A percentile compares a stretch with the other conserved stretches of the same genome.
These are phyloP conservation scores for Galeopsomyia nigrocyanea DNA, from an alignment of 2,888 invertebrate genomes.

Conservation along the genomic window DNA sequence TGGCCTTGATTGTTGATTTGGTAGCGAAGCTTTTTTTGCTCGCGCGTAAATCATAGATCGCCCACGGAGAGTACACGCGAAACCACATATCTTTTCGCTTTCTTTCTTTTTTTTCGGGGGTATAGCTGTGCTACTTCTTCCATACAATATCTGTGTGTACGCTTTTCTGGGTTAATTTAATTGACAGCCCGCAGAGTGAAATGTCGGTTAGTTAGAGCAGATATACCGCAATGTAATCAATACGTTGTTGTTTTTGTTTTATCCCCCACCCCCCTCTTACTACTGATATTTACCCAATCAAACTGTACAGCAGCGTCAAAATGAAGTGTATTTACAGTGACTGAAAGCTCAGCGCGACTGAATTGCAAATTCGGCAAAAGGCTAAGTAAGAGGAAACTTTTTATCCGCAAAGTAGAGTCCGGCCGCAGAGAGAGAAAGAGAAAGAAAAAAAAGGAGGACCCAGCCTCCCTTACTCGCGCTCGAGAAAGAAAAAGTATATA, in stretches of 20 bases:
- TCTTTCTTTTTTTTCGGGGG: too few species aligned
- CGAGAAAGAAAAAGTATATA: constrained; percentile 21
- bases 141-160: neutral
- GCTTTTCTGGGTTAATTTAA: constrained; percentile 12
- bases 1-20: constrained; percentile 45
- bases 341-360: neutral
- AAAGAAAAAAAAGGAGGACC: neutral
- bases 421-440: neutral
- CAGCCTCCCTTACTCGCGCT: too few species aligned
- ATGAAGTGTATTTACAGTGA: too few species aligned
- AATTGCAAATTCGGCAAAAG: constrained; percentile 30
- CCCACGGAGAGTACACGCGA: neutral
- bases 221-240: too few species aligned
- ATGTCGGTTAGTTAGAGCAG: too few species aligned
- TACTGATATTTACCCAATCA: too few species aligned
- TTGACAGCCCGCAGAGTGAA: neutral
- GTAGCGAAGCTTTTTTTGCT: constrained; percentile 8
- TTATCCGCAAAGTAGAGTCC: neutral
- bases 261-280: too few species aligned
- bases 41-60: constrained; percentile 36
- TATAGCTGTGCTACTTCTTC: neutral
- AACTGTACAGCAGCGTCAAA: too few species aligned
- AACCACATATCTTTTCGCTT: neutral
- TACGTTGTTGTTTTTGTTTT: too few species aligned
- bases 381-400: neutral